Conservation (phyloP, 2,113 vertebrate species). For the Panthera leo region DNA sequence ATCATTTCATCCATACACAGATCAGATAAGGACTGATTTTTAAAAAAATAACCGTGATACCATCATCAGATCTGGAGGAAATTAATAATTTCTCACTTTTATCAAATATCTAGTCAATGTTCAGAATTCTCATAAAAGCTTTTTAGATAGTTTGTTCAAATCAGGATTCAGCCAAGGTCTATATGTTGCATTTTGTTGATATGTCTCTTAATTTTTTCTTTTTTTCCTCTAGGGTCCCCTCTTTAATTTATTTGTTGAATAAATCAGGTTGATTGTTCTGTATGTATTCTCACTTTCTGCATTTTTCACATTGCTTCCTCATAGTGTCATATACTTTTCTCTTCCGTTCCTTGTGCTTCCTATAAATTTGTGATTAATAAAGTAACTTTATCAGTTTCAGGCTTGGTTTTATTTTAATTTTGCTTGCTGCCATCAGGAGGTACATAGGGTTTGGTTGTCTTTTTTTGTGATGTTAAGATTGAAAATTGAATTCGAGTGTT, state of each 20-base stretch:
- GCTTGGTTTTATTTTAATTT: background rate
- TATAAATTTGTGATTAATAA: background rate
- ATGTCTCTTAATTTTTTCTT: background rate
- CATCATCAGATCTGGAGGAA: constrained; percentile 26
- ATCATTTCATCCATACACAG: background rate
- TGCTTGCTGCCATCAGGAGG: background rate
- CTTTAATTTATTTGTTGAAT: background rate
- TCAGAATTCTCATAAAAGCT: background rate
- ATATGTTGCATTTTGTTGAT: background rate
- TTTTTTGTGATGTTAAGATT: background rate
- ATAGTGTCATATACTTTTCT: background rate
- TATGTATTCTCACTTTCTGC: background rate
- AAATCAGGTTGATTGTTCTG: background rate
- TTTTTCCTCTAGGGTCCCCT: background rate
- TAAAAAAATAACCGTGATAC: background rate
- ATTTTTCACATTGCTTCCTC: background rate
- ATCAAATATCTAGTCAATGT: background rate
- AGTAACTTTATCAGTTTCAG: background rate
- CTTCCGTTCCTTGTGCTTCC: background rate
- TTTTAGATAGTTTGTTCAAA: background rate
- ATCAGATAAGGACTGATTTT: constrained; percentile 2
- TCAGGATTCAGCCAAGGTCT: background rate
- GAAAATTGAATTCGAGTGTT: background rate
- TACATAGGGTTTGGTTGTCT: background rate
- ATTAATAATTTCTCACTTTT: background rate